Conservation (phyloP, 2,888 invertebrate genomes). For the Ornithoptera priamus region DNA sequence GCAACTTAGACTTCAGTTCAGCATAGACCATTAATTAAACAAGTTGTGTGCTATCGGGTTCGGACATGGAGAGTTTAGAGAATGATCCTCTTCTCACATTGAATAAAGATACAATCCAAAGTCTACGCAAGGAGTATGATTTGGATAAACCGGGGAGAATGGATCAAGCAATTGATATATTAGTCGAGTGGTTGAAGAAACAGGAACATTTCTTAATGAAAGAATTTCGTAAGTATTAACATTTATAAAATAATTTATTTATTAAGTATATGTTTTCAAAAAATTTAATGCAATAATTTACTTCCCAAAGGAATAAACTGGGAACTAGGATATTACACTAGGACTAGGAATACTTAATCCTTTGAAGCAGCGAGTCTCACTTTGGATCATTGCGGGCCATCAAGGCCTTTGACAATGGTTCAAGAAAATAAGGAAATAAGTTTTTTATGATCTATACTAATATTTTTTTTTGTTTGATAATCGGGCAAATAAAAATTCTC, state of each 20-base stretch:
- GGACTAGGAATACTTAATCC: too few species aligned
- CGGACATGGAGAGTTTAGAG: conserved; percentile 39
- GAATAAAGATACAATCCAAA: conserved; percentile 38
- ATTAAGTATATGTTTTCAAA: too few species aligned
- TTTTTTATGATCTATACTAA: too few species aligned
- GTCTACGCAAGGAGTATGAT: conserved; percentile 40
- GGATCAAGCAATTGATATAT: conserved; percentile 40
- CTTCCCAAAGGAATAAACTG: too few species aligned
- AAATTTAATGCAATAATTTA: too few species aligned
- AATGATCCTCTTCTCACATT: conserved; percentile 34
- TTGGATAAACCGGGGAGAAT: conserved; percentile 41
- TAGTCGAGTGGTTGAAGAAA: conserved; percentile 48
- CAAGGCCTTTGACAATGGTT: too few species aligned
- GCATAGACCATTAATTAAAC: not conserved
- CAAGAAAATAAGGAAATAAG: too few species aligned
- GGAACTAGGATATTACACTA: too few species aligned
- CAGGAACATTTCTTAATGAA: conserved; percentile 49
- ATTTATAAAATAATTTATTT: not conserved
- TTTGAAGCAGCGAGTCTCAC: too few species aligned
- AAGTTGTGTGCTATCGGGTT: not conserved
- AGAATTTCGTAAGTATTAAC: conserved; percentile 44
- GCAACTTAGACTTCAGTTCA: not conserved
- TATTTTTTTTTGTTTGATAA: too few species aligned
- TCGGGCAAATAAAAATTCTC: too few species aligned
- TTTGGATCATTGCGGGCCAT: too few species aligned